Evolutionary conservation across 2,888 invertebrate species (phyloP), one percentile per base, ranked within the genome.

Genomic region (Tribolium freemani): DNA sequence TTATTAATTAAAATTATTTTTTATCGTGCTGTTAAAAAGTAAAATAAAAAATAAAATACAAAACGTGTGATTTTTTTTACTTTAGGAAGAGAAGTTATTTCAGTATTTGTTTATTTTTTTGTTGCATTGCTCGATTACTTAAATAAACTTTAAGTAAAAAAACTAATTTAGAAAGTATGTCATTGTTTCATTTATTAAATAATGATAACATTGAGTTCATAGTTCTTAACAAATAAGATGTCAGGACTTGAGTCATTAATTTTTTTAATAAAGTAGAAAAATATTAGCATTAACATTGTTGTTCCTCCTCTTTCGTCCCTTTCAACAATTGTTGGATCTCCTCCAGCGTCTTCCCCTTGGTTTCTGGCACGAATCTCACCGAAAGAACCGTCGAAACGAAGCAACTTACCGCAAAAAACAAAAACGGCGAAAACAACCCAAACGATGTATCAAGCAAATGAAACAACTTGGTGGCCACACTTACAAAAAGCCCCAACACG

Each of bases 261-360:
- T n/a, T 48, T 16, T n/a, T 48, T 48, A 13, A 20, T 54, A 54
- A 54, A 38, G 8, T 38, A 38, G 6, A 38, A 38, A 38, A 38
- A 38, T 5, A 38, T 38, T 38, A 6, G n/a, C 8, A 38, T n/a
- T 38, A 38, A 58, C 45, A 21, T 31, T 60, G 10, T 46, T 46
- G 10, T 26, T 20, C 13, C n/a, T 50, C 21, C 56, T 58, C 21
- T 67, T 58, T 58, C 8, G 50, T 63, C 16, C 26, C 10, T 45
- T 53, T 54, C 61, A 85, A 77, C n/a, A 74, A 67, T 69, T 84
- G 83, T 72, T 86, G 86, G 56, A 86, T 85, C 77, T 86, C 83
- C 68, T 84, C 84, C 44, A 86, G 76, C 5, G 84, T 84, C 67
- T 83, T 85, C 2, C 84, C 85, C 75, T 81, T 83, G 0, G 85